Evolutionary conservation across 2,888 invertebrate genomes (phyloP), one percentile per base, ranked within the genome.

Genomic region (Drosophila parthenogenetica): DNA sequence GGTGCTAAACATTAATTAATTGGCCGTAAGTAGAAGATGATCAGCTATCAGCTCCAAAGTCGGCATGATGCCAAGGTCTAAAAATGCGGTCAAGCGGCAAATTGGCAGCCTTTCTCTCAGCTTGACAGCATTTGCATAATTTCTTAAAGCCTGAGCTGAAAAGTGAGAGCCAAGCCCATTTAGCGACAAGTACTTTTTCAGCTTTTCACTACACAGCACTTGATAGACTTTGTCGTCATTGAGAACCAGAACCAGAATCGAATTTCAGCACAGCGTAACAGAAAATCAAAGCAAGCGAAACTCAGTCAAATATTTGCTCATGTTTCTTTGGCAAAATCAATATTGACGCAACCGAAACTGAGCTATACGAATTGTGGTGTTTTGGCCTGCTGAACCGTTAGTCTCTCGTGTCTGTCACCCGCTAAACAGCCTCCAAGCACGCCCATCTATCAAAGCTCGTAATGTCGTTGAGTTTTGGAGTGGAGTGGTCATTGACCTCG

Each of bases 311-410:
- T 84, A 81, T 88, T 87, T 84, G 71, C 66, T 48, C 42, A 62
- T 54, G 39, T 59, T 29, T 19, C 25, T 88, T 84, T 87, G 51
- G 81, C 84, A 78, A 87, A 81, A 79, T 87, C 87, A 89, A 84
- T 89, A 84, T 84, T 84, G 88, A 85, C 85, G 84, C 77, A 35
- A 35, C 35, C 13, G 8, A 86, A 86, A 35, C 35, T 11, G 13
- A 82, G 82, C 64, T 29, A 43, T 17, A 37, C 10, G n/a, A 37
- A 25, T 29, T 32, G 42, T 16, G 8, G 22, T 29, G 8, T 16
- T 32, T 29, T 17, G 50, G 63, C 50, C 54, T 35, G 63, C 16
- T 54, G 54, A 81, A 59, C 79, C 87, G 85, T 77, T 82, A 66
- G 64, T 29, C 29, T 29, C 58, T 39, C 4, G 35, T 13, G 29